Evolutionary conservation across 2,797 vertebrate species (phyloP).

Genomic region (Scleropages formosus): DNA sequence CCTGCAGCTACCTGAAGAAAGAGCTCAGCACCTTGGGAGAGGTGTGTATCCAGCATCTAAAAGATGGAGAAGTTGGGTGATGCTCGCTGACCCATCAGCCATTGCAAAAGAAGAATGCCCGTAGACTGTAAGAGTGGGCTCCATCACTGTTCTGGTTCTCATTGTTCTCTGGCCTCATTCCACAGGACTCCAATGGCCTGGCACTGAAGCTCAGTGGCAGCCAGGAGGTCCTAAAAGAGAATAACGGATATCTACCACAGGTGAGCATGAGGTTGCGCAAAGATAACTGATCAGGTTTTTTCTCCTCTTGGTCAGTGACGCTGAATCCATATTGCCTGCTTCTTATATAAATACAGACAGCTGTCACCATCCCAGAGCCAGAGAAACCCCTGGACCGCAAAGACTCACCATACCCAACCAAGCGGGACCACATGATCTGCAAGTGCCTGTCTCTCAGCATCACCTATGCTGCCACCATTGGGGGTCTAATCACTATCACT

Average conservation of each 20-base stretch:
- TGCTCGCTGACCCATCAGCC: not conserved
- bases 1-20: constrained; percentile 46
- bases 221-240: constrained; percentile 47
- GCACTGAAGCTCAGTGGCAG: constrained; percentile 42
- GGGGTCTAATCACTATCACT: constrained; percentile 94
- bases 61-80: not conserved
- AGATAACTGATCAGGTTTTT: not conserved
- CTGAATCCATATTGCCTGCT: constrained; percentile 37
- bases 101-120: not conserved
- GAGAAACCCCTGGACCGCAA: constrained; percentile 60
- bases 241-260: constrained; percentile 68
- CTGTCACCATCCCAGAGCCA: constrained; percentile 45
- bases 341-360: constrained; percentile 32
- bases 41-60: constrained; percentile 49
- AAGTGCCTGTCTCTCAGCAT: constrained; percentile 95
- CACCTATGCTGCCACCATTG: constrained; percentile 92
- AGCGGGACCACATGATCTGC: constrained; percentile 92
- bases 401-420: constrained; percentile 79
- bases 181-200: constrained; percentile 55
- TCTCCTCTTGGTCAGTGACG: not conserved
- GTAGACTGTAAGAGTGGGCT: not conserved
- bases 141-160: not conserved
- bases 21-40: constrained; percentile 55
- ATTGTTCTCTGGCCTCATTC: constrained; percentile 32
- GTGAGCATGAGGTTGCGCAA: constrained; percentile 43